Base-by-base conservation (phyloP, 2,888 invertebrate genomes). In the Napeogenes sylphis region DNA sequence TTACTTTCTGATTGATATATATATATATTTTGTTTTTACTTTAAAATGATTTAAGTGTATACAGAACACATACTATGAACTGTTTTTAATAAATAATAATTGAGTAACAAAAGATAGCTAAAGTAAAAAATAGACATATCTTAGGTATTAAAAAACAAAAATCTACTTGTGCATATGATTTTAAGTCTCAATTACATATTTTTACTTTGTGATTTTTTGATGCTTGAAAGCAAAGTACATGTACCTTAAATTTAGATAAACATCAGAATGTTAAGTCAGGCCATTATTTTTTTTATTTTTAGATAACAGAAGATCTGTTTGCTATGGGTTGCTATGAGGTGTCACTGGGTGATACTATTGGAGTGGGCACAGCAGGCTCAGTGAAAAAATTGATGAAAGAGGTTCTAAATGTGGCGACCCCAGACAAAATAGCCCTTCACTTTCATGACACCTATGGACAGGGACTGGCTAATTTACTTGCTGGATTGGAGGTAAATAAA, bases 401-500 rank as follows among this genome's bases (percentile, higher is more conserved):
- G 77, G 94, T 99, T 0, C 77, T 94, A 10, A 84, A 90, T 45
- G 90, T 92, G 3, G 91, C 93, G 0, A 85, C 93, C 2, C 91
- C 94, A 0, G 90, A 94, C 13, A 92, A 93, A 69, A 88, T 98
- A 61, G 99, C 99, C 0, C 93, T 99, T 35, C 99, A 99, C 82
- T 99, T 98, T 81, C 99, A 99, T 79, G 98, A 99, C 81, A 99
- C 99, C 0, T 99, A 99, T 76, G 99, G 99, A 0, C 99, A 99
- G 83, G 99, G 98, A 0, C 82, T 99, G 57, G 93, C 96, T 1
- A 99, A 99, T 84, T 95, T 99, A 70, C 92, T 96, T n/a, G 94
- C 95, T 4, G 96, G 98, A 12, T 88, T 99, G 56, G 96, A 98
- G 83, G 95, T 95, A 75, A 70, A 66, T 63, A 53, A 10, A 2